Evolutionary conservation across 2,888 invertebrate species (phyloP).

Genomic region (Dexiosoma caninum): DNA sequence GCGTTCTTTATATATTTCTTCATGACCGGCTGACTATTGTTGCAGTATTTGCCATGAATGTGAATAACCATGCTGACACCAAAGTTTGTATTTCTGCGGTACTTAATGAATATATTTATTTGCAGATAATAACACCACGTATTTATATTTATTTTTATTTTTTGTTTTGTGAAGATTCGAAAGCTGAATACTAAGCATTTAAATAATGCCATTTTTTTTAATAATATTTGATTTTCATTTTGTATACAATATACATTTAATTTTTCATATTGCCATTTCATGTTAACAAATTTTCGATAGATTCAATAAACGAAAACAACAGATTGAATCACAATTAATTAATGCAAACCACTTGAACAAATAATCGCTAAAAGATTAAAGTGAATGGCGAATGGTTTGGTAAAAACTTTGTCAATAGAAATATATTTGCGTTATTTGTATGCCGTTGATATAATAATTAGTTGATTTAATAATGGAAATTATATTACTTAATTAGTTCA

Average conservation of each 20-base stretch:
- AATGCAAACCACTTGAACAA: background rate
- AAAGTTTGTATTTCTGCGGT: slow-evolving; percentile 56
- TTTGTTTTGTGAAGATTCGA: slow-evolving; percentile 32
- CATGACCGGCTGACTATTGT: too few relatives aligned
- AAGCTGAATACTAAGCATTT: slow-evolving; percentile 30
- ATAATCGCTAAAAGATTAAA: background rate
- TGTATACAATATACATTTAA: slow-evolving; percentile 6
- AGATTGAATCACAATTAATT: background rate
- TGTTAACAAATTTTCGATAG: slow-evolving; percentile 5
- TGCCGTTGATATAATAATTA: slow-evolving; percentile 10
- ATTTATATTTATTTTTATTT: slow-evolving; percentile 29
- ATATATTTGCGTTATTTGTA: background rate
- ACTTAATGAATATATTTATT: slow-evolving; percentile 41
- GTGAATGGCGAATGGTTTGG: background rate
- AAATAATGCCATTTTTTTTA: slow-evolving; percentile 19
- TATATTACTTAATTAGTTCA: slow-evolving; percentile 30
- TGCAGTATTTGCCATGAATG: background rate
- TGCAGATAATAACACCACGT: slow-evolving; percentile 38
- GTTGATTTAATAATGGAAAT: background rate
- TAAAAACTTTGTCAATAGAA: too few relatives aligned
- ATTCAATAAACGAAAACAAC: background rate
- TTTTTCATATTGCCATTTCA: slow-evolving; percentile 34
- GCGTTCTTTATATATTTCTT: too few relatives aligned
- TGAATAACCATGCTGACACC: slow-evolving; percentile 34
- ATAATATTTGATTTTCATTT: slow-evolving; percentile 10